Percentiles rank a stretch among this genome's conserved stretches.
Evolutionary conservation across 92 coral and sea anemone genomes (phyloP).

Genomic region (Parazoanthus darwini): DNA sequence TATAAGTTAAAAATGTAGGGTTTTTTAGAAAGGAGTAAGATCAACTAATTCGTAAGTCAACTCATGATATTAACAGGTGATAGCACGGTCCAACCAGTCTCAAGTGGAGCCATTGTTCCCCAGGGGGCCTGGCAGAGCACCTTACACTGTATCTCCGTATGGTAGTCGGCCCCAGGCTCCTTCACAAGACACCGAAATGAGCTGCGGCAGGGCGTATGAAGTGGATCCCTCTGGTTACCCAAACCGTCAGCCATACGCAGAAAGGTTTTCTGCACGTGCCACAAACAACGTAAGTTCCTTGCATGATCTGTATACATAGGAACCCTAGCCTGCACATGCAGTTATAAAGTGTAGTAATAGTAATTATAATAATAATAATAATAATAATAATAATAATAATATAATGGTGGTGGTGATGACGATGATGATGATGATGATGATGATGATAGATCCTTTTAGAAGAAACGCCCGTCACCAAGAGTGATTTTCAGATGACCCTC

Average conservation of each 20-base stretch:
- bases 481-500: no score
- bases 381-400: no score
- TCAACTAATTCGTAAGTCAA: neutral
- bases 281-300: conserved; percentile 9
- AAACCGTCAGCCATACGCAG: conserved; percentile 10
- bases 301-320: neutral
- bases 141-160: conserved; percentile 17
- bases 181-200: conserved; percentile 2
- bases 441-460: no score
- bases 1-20: no score
- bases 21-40: neutral
- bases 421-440: no score
- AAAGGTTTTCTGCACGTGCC: neutral
- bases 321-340: neutral
- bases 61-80: neutral
- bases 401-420: no score
- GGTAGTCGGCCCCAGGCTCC: neutral
- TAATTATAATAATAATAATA: neutral
- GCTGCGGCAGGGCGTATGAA: neutral
- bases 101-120: conserved; percentile 29
- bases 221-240: neutral
- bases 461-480: no score
- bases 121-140: conserved; percentile 5
- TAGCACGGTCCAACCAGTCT: neutral
- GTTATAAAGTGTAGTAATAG: neutral